A percentile compares a stretch with the other conserved stretches of the same genome.
phyloP scores from a whole-genome alignment of 2,888 invertebrate species.

The Calameuta idolon region DNA sequence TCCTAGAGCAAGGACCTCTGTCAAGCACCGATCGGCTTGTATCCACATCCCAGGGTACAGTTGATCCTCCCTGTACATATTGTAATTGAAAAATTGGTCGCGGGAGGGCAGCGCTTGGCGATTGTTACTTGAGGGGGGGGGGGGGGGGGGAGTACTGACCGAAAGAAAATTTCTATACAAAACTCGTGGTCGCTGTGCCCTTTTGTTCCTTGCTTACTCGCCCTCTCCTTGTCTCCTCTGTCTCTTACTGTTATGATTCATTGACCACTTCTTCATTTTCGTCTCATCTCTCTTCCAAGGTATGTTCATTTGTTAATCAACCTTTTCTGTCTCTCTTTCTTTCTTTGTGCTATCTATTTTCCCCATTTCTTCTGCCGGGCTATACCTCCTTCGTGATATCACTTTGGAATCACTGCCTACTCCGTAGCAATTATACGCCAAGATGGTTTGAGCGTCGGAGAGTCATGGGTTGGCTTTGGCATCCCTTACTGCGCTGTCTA shows the following conservation, averaged over 20 bases:
- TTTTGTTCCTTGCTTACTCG: slow-evolving; percentile 2
- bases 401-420: too few species aligned
- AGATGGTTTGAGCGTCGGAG: too few species aligned
- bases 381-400: too few species aligned
- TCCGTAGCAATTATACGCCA: too few species aligned
- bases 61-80: background rate
- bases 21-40: too few species aligned
- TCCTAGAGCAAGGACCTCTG: too few species aligned
- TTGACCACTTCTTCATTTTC: too few species aligned
- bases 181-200: too few species aligned
- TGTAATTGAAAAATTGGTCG: background rate
- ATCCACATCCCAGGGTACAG: too few species aligned
- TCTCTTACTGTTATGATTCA: background rate
- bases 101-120: background rate
- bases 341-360: background rate
- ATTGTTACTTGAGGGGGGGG: background rate
- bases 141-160: background rate
- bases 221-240: slow-evolving; percentile 15
- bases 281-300: background rate
- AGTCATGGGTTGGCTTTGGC: too few species aligned
- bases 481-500: too few species aligned
- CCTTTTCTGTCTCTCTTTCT: background rate
- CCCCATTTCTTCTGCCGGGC: too few species aligned
- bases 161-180: background rate
- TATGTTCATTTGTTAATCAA: background rate